Evolutionary conservation across 1,140 invertebrate genomes (phyloP).

Genomic region (Episyrphus balteatus): DNA sequence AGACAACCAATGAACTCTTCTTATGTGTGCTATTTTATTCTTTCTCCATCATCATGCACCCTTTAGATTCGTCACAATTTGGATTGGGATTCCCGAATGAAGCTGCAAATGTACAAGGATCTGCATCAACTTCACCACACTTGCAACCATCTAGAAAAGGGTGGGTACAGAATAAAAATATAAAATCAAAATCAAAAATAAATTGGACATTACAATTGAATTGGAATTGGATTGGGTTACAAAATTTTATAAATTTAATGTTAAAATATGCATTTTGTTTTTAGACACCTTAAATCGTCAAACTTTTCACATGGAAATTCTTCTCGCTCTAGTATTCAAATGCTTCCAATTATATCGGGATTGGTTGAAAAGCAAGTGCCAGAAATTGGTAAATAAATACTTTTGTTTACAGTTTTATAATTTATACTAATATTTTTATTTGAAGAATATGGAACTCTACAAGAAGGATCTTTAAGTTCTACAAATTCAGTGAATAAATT

Average conservation of each 20-base stretch:
- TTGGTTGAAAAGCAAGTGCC: conserved; percentile 34
- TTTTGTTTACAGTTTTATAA: background rate
- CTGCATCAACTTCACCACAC: conserved; percentile 25
- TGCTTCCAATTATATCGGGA: conserved; percentile 35
- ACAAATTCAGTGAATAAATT: conserved; percentile 42
- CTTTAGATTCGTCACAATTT: conserved; percentile 15
- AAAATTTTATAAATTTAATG: background rate
- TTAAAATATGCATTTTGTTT: background rate
- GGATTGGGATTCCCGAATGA: conserved; percentile 21
- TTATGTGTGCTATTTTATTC: too few relatives aligned
- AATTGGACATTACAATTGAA: background rate
- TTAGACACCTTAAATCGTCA: conserved; percentile 7
- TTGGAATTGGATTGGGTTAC: background rate
- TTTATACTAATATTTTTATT: background rate
- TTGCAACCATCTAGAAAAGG: conserved; percentile 27
- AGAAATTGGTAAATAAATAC: conserved; percentile 23
- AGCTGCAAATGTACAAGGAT: conserved; percentile 13
- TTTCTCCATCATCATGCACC: too few relatives aligned
- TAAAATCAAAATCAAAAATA: too few relatives aligned
- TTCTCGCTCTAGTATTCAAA: conserved; percentile 37
- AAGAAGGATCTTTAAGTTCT: conserved; percentile 51
- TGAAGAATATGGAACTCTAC: conserved; percentile 58
- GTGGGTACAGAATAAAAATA: conserved; percentile 15
- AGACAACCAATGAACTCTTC: too few relatives aligned
- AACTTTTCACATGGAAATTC: conserved; percentile 36